Percentiles rank a stretch among this genome's conserved stretches.
phyloP scores from a whole-genome alignment of 2,113 vertebrate species.

The Patagioenas fasciata region DNA sequence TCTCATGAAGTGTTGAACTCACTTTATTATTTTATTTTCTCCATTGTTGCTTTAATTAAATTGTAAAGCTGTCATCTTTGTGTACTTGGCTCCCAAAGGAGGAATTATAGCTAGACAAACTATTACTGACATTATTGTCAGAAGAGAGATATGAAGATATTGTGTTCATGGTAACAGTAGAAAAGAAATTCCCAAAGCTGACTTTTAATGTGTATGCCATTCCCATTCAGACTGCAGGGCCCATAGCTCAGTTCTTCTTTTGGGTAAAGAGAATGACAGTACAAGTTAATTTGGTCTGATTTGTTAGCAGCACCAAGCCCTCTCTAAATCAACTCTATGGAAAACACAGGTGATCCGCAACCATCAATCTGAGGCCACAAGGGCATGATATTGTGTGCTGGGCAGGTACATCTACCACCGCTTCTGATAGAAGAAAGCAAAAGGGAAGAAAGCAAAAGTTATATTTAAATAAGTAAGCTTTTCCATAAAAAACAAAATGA shows the following conservation, averaged over 20 bases:
- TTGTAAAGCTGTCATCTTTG: conserved; percentile 52
- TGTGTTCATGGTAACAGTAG: conserved; percentile 56
- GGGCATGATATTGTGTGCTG: rapidly evolving
- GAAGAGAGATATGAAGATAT: conserved; percentile 58
- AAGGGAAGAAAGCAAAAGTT: not conserved
- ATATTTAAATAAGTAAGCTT: not conserved
- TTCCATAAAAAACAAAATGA: not conserved
- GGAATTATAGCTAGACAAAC: conserved; percentile 65
- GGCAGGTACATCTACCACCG: not conserved
- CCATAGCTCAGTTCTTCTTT: conserved; percentile 13
- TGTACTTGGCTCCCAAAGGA: conserved; percentile 54
- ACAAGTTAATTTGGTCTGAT: not conserved
- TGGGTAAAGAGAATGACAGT: not conserved
- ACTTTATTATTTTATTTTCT: conserved; percentile 51
- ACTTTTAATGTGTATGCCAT: conserved; percentile 17
- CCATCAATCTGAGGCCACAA: not conserved
- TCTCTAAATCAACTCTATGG: not conserved
- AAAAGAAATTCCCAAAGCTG: conserved; percentile 65
- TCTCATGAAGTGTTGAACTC: not conserved
- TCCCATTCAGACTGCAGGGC: conserved; percentile 43
- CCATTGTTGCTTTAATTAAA: conserved; percentile 68
- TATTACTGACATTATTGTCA: conserved; percentile 70
- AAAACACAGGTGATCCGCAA: not conserved
- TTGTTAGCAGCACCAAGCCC: not conserved
- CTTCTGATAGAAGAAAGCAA: not conserved